phyloP scores from a whole-genome alignment of 2,797 vertebrate species.

The Bradypodion ventrale region DNA sequence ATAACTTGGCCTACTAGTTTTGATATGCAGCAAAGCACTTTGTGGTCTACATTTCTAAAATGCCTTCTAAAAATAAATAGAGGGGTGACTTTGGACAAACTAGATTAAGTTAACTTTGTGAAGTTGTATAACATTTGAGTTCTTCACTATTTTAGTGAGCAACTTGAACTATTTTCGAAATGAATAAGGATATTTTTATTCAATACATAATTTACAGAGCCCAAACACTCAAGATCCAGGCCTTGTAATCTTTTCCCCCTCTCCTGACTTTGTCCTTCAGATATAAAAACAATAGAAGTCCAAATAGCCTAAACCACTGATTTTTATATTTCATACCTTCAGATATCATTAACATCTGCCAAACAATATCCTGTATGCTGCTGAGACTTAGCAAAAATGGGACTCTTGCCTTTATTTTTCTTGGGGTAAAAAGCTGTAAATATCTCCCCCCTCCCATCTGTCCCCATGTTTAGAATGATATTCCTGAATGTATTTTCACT shows the following conservation, averaged over 20 bases:
- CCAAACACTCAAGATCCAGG: not conserved
- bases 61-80: slow-evolving; percentile 28
- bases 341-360: not conserved
- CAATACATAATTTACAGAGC: not conserved
- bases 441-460: no score
- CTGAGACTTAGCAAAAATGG: not conserved
- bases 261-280: not conserved
- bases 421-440: no score
- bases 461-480: no score
- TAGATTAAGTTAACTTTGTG: slow-evolving; percentile 18
- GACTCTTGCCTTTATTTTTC: no score
- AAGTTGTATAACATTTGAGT: slow-evolving; percentile 13
- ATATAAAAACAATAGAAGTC: not conserved
- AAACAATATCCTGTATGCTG: not conserved
- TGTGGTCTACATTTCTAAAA: slow-evolving; percentile 32
- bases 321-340: not conserved
- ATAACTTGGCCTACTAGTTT: slow-evolving; percentile 17
- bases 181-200: not conserved
- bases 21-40: slow-evolving; percentile 3
- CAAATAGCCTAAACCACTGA: not conserved
- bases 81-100: slow-evolving; percentile 33
- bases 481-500: no score
- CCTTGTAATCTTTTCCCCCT: not conserved
- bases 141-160: not conserved
- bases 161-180: not conserved